Percentiles rank a stretch among this genome's conserved stretches.
Conservation (phyloP, 2,797 vertebrate species). For the Hydrolagus colliei region DNA sequence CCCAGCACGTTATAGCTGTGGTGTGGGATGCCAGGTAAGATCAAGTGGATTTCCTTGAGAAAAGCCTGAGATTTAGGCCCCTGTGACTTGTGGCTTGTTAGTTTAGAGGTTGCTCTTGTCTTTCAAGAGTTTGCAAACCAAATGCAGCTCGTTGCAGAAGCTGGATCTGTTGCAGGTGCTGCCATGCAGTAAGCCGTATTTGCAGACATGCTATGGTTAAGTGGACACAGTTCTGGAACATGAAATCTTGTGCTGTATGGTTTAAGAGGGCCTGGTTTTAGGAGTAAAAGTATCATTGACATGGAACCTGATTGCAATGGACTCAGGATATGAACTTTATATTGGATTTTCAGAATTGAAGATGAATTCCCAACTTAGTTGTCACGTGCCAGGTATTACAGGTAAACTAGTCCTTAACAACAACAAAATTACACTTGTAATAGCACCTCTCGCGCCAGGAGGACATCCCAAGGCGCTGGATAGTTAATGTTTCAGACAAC, state of each 20-base stretch:
- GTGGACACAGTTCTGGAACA: neutral
- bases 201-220: neutral
- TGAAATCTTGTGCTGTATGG: neutral
- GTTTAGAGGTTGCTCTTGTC: neutral
- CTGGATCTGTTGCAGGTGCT: neutral
- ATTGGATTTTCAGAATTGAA: neutral
- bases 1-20: conserved; percentile 36
- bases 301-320: neutral
- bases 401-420: no score
- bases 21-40: neutral
- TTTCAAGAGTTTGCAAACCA: neutral
- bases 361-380: neutral
- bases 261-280: neutral
- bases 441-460: no score
- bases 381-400: neutral
- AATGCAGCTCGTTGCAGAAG: neutral
- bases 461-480: no score
- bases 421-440: no score
- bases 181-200: neutral
- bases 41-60: neutral
- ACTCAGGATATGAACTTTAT: neutral
- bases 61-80: neutral
- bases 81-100: conserved; percentile 10
- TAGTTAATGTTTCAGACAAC: no score
- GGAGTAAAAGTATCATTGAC: neutral